Conservation (phyloP, 2,113 vertebrate genomes). For the Tichodroma muraria region DNA sequence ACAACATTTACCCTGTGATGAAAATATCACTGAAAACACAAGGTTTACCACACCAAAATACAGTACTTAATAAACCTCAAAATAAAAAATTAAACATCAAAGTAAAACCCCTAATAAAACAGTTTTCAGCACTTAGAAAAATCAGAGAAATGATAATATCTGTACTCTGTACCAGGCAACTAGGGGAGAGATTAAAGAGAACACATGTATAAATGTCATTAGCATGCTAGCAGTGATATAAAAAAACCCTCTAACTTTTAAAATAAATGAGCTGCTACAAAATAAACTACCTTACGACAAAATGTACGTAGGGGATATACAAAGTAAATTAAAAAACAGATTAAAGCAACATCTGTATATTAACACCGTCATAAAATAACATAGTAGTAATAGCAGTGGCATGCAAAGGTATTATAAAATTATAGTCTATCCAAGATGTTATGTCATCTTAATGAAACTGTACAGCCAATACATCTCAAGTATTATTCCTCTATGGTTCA, state of each 20-base stretch:
- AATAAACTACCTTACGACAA: conserved; percentile 70
- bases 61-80: conserved; percentile 5
- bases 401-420: conserved; percentile 71
- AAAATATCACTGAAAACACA: background rate
- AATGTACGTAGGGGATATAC: conserved; percentile 72
- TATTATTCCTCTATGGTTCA: conserved; percentile 26
- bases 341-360: conserved; percentile 79
- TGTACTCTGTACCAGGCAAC: conserved; percentile 19
- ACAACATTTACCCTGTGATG: background rate
- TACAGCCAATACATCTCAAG: conserved; percentile 4
- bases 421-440: conserved; percentile 66
- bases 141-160: background rate
- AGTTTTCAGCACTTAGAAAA: conserved; percentile 8
- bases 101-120: background rate
- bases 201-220: conserved; percentile 63
- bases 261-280: conserved; percentile 77
- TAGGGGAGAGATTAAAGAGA: conserved; percentile 51
- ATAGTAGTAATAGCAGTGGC: conserved; percentile 62
- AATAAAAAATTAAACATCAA: conserved; percentile 26
- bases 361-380: conserved; percentile 69
- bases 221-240: conserved; percentile 57
- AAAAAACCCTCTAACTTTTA: conserved; percentile 67
- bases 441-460: conserved; percentile 65
- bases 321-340: conserved; percentile 75
- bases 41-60: background rate